These are phyloP conservation scores for Macropis europaea DNA, from an alignment of 2,888 invertebrate species.

Conservation along the genomic window DNA sequence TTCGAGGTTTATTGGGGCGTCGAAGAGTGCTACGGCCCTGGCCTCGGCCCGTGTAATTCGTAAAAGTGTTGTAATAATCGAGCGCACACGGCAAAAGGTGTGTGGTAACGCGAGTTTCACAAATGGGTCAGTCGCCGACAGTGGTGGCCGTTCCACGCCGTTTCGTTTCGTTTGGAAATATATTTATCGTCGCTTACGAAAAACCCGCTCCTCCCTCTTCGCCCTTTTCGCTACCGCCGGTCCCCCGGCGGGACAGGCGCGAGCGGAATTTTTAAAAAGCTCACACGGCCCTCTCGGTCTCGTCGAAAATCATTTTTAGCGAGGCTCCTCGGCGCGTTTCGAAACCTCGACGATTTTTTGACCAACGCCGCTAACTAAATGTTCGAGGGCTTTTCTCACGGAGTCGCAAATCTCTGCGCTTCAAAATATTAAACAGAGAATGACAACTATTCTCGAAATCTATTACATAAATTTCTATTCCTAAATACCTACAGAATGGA, in stretches of 20 bases:
- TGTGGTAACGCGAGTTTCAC: constrained; percentile 75
- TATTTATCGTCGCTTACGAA: constrained; percentile 71
- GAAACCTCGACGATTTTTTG: not conserved
- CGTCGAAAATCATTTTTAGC: no score
- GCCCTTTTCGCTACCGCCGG: constrained; percentile 7
- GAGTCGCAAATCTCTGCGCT: no score
- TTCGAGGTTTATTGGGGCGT: not conserved
- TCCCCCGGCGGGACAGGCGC: constrained; percentile 15
- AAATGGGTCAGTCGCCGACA: constrained; percentile 74
- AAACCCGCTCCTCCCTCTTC: constrained; percentile 46
- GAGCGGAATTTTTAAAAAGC: constrained; percentile 28
- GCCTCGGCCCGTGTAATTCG: constrained; percentile 54
- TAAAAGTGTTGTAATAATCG: constrained; percentile 65
- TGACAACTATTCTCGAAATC: no score
- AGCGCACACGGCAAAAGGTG: constrained; percentile 58
- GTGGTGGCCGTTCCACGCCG: constrained; percentile 49
- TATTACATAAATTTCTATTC: no score
- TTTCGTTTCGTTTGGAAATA: constrained; percentile 65
- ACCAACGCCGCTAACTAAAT: no score
- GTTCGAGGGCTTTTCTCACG: no score
- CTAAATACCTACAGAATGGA: no score
- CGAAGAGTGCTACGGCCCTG: constrained; percentile 10
- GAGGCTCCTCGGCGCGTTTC: not conserved
- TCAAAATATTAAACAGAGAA: no score
- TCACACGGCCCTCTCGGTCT: not conserved